These are phyloP conservation scores for Metellina segmentata DNA, from an alignment of 2,888 invertebrate genomes.

Conservation along the genomic window DNA sequence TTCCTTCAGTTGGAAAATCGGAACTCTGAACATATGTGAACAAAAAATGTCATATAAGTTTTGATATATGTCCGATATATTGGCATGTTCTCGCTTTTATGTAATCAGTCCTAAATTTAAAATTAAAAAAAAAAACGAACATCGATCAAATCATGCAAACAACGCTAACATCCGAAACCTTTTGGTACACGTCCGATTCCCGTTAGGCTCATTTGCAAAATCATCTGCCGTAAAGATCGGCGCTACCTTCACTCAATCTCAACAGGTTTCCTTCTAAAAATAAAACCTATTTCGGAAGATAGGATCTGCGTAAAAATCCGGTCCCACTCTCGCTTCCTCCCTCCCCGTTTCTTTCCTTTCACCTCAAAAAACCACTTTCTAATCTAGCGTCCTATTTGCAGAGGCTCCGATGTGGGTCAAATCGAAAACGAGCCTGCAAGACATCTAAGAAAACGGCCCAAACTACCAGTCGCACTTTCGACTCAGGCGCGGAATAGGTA, in stretches of 20 bases:
- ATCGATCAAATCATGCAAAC: no score
- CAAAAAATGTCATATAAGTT: no score
- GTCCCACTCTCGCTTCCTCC: slow-evolving; percentile 36
- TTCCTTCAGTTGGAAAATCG: no score
- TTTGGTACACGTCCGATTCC: not conserved
- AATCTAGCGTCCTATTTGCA: slow-evolving; percentile 72
- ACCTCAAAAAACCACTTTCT: slow-evolving; percentile 65
- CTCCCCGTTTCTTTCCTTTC: slow-evolving; percentile 51
- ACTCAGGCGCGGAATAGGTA: slow-evolving; percentile 25
- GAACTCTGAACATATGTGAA: no score
- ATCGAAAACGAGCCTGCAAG: slow-evolving; percentile 31
- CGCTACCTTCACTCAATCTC: slow-evolving; percentile 4
- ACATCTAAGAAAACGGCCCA: slow-evolving; percentile 46
- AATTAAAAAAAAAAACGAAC: no score
- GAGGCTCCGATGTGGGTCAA: slow-evolving; percentile 62
- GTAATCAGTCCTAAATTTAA: no score
- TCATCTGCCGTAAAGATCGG: slow-evolving; percentile 13
- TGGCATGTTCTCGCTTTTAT: no score
- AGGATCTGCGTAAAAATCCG: slow-evolving; percentile 33
- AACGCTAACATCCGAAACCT: no score
- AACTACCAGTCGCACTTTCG: slow-evolving; percentile 55
- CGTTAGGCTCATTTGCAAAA: slow-evolving; percentile 11
- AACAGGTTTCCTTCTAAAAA: slow-evolving; percentile 66
- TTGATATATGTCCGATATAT: no score
- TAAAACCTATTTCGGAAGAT: slow-evolving; percentile 61